A percentile compares a stretch with the other conserved stretches of the same genome.
phyloP scores from a whole-genome alignment of 2,888 invertebrate species.

The Morpho helenor region DNA sequence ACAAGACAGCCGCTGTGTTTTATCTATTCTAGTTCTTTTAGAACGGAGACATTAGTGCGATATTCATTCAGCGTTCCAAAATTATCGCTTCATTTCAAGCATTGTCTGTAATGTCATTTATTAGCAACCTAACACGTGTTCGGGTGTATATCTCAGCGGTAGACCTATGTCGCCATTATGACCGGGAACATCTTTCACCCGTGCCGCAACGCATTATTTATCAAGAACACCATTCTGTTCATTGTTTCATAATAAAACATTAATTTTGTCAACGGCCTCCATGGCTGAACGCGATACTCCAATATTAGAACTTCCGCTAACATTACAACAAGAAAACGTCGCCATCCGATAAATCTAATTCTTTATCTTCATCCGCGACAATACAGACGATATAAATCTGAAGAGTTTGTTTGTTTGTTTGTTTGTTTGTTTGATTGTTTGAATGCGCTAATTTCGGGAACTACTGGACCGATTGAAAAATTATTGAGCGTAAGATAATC shows the following conservation, averaged over 20 bases:
- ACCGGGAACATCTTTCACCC: constrained; percentile 56
- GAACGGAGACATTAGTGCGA: too few relatives aligned
- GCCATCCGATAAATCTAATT: constrained; percentile 43
- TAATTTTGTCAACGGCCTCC: constrained; percentile 70
- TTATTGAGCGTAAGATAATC: too few relatives aligned
- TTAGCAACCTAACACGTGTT: constrained; percentile 38
- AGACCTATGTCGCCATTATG: constrained; percentile 45
- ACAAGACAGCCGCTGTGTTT: too few relatives aligned
- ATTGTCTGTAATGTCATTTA: constrained; percentile 35
- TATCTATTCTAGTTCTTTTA: too few relatives aligned
- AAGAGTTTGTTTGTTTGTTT: too few relatives aligned
- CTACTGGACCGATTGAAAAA: too few relatives aligned
- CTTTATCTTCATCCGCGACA: constrained; percentile 32
- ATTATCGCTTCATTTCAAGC: constrained; percentile 19
- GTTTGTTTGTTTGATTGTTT: too few relatives aligned
- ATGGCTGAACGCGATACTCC: constrained; percentile 56
- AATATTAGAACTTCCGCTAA: constrained; percentile 72
- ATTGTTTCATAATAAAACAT: constrained; percentile 77
- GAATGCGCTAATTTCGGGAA: too few relatives aligned
- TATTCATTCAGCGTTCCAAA: constrained; percentile 14
- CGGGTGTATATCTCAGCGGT: constrained; percentile 37
- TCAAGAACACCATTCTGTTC: constrained; percentile 62
- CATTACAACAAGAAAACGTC: constrained; percentile 42
- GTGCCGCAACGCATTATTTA: constrained; percentile 58
- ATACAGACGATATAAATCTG: constrained; percentile 21